These are phyloP conservation scores for Periplaneta americana DNA, from an alignment of 1,140 invertebrate genomes.

Conservation along the genomic window DNA sequence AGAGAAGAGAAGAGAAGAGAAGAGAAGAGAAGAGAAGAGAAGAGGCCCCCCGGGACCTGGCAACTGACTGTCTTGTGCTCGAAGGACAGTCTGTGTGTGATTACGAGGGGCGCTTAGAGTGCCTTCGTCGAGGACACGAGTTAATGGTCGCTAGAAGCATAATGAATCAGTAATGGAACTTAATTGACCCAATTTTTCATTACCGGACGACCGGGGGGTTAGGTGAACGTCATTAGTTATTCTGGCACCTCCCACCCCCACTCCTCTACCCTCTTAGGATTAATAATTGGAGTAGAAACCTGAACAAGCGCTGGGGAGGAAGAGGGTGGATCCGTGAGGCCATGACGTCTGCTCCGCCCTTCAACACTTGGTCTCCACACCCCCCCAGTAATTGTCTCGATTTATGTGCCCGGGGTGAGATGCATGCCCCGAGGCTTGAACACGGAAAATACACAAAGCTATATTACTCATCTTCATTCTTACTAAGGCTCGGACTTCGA, in stretches of 20 bases:
- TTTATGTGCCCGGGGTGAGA: background rate
- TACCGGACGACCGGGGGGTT: background rate
- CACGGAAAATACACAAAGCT: too few relatives aligned
- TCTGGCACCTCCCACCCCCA: conserved; percentile 7
- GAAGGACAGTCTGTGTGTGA: too few relatives aligned
- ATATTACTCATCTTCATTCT: too few relatives aligned
- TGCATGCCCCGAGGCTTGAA: background rate
- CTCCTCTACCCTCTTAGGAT: background rate
- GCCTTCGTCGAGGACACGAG: background rate
- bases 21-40: background rate
- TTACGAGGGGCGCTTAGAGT: background rate
- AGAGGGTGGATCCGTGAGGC: too few relatives aligned
- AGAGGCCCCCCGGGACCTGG: too few relatives aligned
- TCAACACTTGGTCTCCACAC: background rate
- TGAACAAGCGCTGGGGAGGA: background rate
- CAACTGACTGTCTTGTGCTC: too few relatives aligned
- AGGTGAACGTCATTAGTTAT: conserved; percentile 9
- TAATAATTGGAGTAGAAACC: background rate
- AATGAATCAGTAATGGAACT: conserved; percentile 18
- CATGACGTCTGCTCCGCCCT: background rate
- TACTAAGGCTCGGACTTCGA: too few relatives aligned
- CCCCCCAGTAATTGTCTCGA: background rate
- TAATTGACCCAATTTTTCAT: conserved; percentile 19
- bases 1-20: background rate
- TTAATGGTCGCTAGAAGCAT: conserved; percentile 11